Base-by-base conservation (phyloP, 2,113 vertebrate species). In the Tupaia chinensis region DNA sequence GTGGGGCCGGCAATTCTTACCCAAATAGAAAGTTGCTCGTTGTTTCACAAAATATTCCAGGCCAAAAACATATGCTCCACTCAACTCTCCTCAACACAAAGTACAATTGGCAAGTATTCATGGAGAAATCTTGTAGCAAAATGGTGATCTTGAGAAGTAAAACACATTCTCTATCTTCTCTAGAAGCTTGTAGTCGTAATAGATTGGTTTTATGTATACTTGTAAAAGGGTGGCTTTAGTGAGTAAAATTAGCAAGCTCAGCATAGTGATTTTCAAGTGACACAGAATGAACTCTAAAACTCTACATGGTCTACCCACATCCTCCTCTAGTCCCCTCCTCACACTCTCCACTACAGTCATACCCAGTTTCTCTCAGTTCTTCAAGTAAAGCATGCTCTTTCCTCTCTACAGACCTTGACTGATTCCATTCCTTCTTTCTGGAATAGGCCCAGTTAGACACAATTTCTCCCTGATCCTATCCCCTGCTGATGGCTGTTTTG, bases 71-170 rank as follows among this genome's bases (percentile, higher is more conserved):
- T 86, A 66, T 66, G 96, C 93, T 98, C 96, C 97, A 95, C 96
- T 97, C 88, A 92, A 94, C 83, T 97, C 95, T 92, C 93, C 92
- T 98, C 95, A 97, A 95, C 72, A 95, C 87, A 77, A 93, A 98
- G 95, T 65, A 11, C 92, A 97, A 97, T 9, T 90, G 94, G 82
- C 74, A 95, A 98, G 96, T 95, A 95, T 97, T 97, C 98, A 97
- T 95, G 25, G 14, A 86, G 60, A 79, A 78, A 76, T 66, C 87
- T 29, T 25, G 56, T 0, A 27, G 58, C 65, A 83, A 92, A 78
- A 72, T 1, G n/a, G 70, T 22, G 13, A 5, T 79, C 25, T 44
- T 10, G 22, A 79, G 12, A n/a, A 7, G 8, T 72, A 25, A 81
- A 83, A 76, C 16, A 20, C 5, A 54, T 54, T 22, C 7, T 1